Evolutionary conservation across 2,113 vertebrate genomes (phyloP).

Genomic region (rat (Rattus norvegicus)): DNA sequence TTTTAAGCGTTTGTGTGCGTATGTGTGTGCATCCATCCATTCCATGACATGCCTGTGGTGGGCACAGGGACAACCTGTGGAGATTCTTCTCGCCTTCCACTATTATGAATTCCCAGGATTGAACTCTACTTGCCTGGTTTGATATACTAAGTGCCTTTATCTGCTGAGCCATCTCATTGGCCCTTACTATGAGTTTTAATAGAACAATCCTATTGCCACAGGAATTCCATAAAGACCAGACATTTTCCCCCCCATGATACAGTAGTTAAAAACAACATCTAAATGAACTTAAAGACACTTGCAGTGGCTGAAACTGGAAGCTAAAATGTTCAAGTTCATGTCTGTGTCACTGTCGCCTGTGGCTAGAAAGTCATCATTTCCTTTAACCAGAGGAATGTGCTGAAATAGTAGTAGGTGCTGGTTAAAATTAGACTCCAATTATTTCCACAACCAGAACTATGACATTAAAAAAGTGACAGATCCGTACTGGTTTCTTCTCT

Average conservation of each 20-base stretch:
- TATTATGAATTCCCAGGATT: not conserved
- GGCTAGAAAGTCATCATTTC: conserved; percentile 68
- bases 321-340: conserved; percentile 50
- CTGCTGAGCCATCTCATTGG: not conserved
- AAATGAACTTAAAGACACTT: not conserved
- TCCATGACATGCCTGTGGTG: not conserved
- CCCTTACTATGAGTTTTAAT: not conserved
- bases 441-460: conserved; percentile 62
- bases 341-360: conserved; percentile 55
- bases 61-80: not conserved
- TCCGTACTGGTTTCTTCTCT: conserved; percentile 33
- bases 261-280: not conserved
- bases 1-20: not conserved
- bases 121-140: not conserved
- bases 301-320: conserved; percentile 44
- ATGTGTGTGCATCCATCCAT: not conserved
- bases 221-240: conserved; percentile 5
- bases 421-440: conserved; percentile 76
- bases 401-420: conserved; percentile 76
- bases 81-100: not conserved
- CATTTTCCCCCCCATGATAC: not conserved
- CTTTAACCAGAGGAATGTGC: conserved; percentile 70
- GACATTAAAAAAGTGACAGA: conserved; percentile 28
- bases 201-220: not conserved
- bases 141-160: not conserved